phyloP scores from a whole-genome alignment of 2,797 vertebrate species.

The Pseudotriccus pelzelni region DNA sequence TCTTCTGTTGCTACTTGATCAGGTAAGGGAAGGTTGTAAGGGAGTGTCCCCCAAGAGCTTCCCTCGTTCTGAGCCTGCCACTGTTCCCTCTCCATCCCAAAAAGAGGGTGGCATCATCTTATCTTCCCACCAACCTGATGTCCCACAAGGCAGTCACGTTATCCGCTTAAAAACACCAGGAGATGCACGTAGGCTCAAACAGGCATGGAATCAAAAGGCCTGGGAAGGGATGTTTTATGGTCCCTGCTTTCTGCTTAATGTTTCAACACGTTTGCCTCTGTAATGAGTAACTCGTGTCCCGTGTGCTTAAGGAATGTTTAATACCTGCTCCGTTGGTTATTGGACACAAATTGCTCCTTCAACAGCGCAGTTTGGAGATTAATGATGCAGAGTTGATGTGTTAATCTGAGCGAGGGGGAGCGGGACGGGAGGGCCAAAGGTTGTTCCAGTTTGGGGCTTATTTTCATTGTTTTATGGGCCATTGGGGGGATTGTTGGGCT shows the following conservation, averaged over 20 bases:
- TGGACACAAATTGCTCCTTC: constrained; percentile 48
- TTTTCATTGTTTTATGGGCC: constrained; percentile 21
- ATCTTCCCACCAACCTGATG: not conserved
- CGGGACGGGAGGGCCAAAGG: not conserved
- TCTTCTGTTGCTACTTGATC: constrained; percentile 99
- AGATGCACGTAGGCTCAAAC: fast-evolving
- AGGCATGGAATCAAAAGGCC: not conserved
- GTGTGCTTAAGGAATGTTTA: constrained; percentile 33
- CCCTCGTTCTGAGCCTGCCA: not conserved
- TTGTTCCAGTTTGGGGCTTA: not conserved
- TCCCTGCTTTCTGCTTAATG: not conserved
- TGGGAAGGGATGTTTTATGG: not conserved
- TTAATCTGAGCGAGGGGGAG: not conserved
- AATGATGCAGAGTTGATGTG: constrained; percentile 56
- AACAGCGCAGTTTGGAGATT: constrained; percentile 75
- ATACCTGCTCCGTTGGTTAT: not conserved
- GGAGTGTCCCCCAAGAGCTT: not conserved
- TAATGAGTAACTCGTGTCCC: constrained; percentile 24
- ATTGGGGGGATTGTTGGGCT: not conserved
- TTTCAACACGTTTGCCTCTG: not conserved
- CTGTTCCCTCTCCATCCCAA: not conserved
- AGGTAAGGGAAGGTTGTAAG: constrained; percentile 86
- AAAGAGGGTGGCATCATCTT: not conserved
- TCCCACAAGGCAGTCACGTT: not conserved
- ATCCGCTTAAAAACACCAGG: not conserved